These are phyloP conservation scores for Ernsta delagoae DNA, from an alignment of 2,888 invertebrate genomes.

Conservation along the genomic window DNA sequence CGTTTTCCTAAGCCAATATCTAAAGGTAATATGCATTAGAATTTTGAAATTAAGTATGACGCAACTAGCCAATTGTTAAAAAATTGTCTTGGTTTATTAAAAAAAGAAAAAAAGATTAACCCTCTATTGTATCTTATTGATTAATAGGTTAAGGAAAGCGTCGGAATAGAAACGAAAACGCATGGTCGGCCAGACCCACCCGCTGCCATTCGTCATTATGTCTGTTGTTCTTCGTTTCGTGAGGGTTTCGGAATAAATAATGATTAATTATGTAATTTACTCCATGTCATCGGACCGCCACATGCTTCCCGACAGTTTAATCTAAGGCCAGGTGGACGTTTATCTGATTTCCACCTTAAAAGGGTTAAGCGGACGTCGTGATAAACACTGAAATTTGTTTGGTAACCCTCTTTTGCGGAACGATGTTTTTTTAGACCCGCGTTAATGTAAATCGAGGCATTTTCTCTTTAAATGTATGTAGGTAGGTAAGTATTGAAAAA, in stretches of 20 bases:
- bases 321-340: constrained; percentile 74
- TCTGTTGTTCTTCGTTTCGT: constrained; percentile 55
- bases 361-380: constrained; percentile 66
- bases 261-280: constrained; percentile 82
- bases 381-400: constrained; percentile 53
- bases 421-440: constrained; percentile 18
- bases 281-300: constrained; percentile 73
- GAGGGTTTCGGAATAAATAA: constrained; percentile 69
- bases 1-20: too few relatives aligned
- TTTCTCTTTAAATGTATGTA: not conserved
- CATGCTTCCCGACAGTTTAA: constrained; percentile 69
- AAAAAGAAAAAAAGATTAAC: constrained; percentile 11
- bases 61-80: too few relatives aligned
- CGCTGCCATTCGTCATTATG: constrained; percentile 70
- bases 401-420: constrained; percentile 39
- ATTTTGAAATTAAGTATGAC: too few relatives aligned
- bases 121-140: constrained; percentile 63
- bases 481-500: not conserved
- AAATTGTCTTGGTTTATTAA: too few relatives aligned
- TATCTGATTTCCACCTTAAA: constrained; percentile 77
- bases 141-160: constrained; percentile 50
- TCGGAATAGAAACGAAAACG: constrained; percentile 63
- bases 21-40: too few relatives aligned
- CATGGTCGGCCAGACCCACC: constrained; percentile 66
- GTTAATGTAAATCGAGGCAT: constrained; percentile 12